Conservation (phyloP, 1,140 invertebrate species). For the Dendrolimus kikuchii region DNA sequence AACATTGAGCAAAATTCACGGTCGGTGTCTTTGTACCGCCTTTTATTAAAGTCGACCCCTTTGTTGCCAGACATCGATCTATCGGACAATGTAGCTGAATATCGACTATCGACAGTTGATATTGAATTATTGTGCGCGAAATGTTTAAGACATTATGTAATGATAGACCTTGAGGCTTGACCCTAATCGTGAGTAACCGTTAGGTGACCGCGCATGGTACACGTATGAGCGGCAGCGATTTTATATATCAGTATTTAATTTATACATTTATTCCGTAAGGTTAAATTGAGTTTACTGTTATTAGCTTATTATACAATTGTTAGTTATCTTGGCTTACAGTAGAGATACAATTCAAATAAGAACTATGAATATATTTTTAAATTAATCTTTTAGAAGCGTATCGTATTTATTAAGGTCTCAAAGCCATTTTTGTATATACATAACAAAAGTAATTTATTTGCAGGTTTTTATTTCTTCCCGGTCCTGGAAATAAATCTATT, state of each 20-base stretch:
- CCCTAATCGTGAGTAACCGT: constrained; percentile 54
- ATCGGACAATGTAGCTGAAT: constrained; percentile 23
- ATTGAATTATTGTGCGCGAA: constrained; percentile 27
- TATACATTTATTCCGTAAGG: not conserved
- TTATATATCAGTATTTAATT: constrained; percentile 10
- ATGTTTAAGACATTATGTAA: constrained; percentile 61
- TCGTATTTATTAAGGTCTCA: too few species aligned
- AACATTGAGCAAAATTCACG: too few species aligned
- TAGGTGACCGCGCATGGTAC: constrained; percentile 39
- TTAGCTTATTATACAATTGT: too few species aligned
- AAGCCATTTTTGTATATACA: too few species aligned
- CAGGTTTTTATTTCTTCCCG: too few species aligned
- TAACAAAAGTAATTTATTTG: too few species aligned
- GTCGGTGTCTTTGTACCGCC: not conserved
- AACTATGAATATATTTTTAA: too few species aligned
- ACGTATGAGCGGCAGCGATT: constrained; percentile 28
- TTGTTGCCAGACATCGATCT: constrained; percentile 12
- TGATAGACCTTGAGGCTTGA: constrained; percentile 59
- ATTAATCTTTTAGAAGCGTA: too few species aligned
- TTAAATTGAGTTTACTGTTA: too few species aligned
- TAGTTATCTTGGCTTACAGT: too few species aligned
- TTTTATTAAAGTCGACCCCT: constrained; percentile 4
- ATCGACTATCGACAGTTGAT: constrained; percentile 19
- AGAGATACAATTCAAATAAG: too few species aligned
- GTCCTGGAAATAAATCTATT: too few species aligned